Evolutionary conservation across 2,797 vertebrate genomes (phyloP).

Genomic region (Otolemur crassicaudatus): DNA sequence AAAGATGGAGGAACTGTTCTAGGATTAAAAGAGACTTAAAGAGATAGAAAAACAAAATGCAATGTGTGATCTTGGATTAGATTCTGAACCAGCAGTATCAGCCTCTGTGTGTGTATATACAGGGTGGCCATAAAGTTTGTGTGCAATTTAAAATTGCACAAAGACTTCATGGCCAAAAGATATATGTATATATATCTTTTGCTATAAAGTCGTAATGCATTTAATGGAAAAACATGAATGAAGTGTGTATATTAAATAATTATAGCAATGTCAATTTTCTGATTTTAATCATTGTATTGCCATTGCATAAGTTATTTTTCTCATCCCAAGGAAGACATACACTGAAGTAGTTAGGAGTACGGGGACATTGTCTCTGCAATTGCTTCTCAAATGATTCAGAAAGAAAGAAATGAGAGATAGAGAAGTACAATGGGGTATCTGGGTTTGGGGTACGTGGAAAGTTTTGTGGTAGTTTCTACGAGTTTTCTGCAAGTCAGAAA

Average conservation of each 20-base stretch:
- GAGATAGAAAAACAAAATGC: slow-evolving; percentile 1
- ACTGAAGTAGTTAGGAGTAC: not conserved
- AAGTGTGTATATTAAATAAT: slow-evolving; percentile 9
- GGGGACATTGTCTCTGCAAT: not conserved
- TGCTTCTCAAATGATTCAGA: slow-evolving; percentile 23
- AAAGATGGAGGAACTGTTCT: not conserved
- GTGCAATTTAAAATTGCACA: no score
- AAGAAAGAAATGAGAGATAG: not conserved
- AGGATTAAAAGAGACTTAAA: slow-evolving; percentile 2
- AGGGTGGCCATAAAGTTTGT: not conserved
- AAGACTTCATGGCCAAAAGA: no score
- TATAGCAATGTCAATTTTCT: slow-evolving; percentile 36
- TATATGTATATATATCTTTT: not conserved
- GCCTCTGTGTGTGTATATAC: not conserved
- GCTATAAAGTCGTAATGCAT: not conserved
- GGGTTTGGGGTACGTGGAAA: not conserved
- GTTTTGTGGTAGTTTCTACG: not conserved
- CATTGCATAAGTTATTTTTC: not conserved
- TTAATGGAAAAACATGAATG: not conserved
- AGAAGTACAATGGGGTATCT: not conserved
- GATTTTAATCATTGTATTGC: not conserved
- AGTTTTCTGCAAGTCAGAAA: slow-evolving; percentile 48
- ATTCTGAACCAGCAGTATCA: not conserved
- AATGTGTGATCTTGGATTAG: not conserved
- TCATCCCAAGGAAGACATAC: slow-evolving; percentile 25